phyloP scores from a whole-genome alignment of 2,113 vertebrate species.

The Dipodomys ordii region DNA sequence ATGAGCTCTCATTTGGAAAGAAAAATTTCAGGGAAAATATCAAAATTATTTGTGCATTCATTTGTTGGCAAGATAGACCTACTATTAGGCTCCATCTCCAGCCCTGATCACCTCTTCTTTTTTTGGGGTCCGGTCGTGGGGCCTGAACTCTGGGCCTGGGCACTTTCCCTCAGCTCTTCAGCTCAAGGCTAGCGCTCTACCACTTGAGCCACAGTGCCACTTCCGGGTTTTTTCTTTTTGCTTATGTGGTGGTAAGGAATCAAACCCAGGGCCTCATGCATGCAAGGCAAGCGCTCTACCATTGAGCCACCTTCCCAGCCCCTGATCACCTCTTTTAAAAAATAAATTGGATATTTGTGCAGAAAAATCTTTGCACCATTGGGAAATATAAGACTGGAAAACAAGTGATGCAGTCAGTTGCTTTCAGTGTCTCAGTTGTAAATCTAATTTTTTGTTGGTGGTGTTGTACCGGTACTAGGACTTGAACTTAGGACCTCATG shows the following conservation, averaged over 20 bases:
- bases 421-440: slow-evolving; percentile 5
- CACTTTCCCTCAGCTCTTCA: too few species aligned
- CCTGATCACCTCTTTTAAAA: slow-evolving; percentile 62
- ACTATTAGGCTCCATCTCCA: background rate
- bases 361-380: background rate
- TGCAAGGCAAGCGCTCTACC: too few species aligned
- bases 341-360: slow-evolving; percentile 12
- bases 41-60: slow-evolving; percentile 52
- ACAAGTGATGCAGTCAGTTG: slow-evolving; percentile 39
- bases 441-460: background rate
- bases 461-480: too few species aligned
- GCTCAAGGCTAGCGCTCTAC: too few species aligned
- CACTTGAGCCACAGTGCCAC: too few species aligned
- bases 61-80: background rate
- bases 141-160: too few species aligned
- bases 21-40: slow-evolving; percentile 22
- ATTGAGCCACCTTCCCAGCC: background rate
- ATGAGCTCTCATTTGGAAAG: slow-evolving; percentile 41
- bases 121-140: too few species aligned
- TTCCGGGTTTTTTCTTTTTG: too few species aligned
- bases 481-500: too few species aligned
- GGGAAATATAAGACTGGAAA: slow-evolving; percentile 54
- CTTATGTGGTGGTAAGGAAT: too few species aligned
- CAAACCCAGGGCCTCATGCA: too few species aligned
- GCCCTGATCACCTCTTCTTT: slow-evolving; percentile 44